Base-by-base conservation (phyloP, 2,797 vertebrate genomes). In the Enteromius paludinosus region DNA sequence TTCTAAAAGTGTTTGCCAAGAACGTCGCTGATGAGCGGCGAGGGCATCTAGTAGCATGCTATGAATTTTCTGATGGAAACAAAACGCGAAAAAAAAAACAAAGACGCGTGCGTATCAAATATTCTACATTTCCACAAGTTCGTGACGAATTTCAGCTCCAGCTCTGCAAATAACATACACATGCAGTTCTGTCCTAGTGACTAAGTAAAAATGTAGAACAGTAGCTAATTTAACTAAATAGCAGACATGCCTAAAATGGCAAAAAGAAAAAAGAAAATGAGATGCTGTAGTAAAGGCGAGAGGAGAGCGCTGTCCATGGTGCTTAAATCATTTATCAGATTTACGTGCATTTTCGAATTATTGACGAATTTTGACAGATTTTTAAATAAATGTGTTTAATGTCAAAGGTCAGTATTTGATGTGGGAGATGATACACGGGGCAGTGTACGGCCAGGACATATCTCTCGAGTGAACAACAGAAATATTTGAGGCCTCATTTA, bases 1-100 rank as follows among this genome's bases (percentile, higher is more conserved):
- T 92, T 94, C 91, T 81, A 81, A 90, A 94, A 91, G 92, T 94
- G 93, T 90, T 87, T 92, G 89, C 92, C 90, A 90, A 90, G 88
- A 94, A 74, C 88, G 89, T 85, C 75, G 85, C 89, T 90, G 92
- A 92, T 80, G 73, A 86, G 75, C 68, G 62, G 75, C 30, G 41
- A 23, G 79, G 83, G 79, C 83, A 74, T 64, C 89, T 87, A 85
- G 87, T 86, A 89, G 84, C 75, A 82, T 35, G 25, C 45, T 69
- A 69, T 79, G 41, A 45, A 64, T 81, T 79, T 69, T 72, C 74
- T 6, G 9, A 62, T 70, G 28, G 5, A 23, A 83, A 85, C 11
- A 65, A 17, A 25, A 59, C 56, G 56, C 23, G 30, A 30, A 56
- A 41, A 35, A n/a, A 30, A 38, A 45, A 61, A 33, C 76, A 56